A percentile compares a stretch with the other conserved stretches of the same genome.
Evolutionary conservation across 2,113 vertebrate genomes (phyloP).

Genomic region (Calonectris borealis): DNA sequence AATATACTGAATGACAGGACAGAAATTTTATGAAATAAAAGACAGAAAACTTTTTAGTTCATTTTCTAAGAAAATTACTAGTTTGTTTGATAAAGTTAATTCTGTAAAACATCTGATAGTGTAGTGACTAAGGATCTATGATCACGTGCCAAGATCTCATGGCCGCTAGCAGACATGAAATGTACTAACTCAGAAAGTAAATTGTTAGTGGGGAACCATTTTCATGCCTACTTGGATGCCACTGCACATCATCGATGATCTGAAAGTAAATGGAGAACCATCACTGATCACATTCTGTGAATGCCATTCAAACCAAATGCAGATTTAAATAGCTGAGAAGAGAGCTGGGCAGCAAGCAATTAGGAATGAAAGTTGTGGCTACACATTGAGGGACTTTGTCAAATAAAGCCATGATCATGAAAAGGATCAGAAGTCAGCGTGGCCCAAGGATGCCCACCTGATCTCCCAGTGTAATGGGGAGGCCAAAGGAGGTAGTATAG

Average conservation of each 20-base stretch:
- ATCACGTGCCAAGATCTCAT: background rate
- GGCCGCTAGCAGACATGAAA: background rate
- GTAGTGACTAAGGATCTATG: background rate
- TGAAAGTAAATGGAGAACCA: background rate
- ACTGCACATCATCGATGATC: background rate
- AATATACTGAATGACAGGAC: background rate
- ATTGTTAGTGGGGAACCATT: background rate
- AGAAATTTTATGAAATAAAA: background rate
- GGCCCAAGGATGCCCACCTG: background rate
- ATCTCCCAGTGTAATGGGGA: background rate
- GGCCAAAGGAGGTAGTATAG: background rate
- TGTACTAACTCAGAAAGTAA: background rate
- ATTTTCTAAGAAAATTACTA: background rate
- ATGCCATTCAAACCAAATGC: background rate
- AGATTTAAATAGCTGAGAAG: background rate
- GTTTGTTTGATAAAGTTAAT: background rate
- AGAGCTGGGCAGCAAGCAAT: background rate
- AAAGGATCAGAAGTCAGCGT: too few relatives aligned
- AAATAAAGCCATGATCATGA: background rate
- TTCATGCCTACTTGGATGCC: background rate
- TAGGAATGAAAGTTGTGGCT: background rate
- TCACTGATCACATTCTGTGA: background rate
- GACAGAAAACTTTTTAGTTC: background rate
- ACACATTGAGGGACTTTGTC: background rate
- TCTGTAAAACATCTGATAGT: background rate